Conservation (phyloP, 2,888 invertebrate genomes). For the Lamellibrachia columna region DNA sequence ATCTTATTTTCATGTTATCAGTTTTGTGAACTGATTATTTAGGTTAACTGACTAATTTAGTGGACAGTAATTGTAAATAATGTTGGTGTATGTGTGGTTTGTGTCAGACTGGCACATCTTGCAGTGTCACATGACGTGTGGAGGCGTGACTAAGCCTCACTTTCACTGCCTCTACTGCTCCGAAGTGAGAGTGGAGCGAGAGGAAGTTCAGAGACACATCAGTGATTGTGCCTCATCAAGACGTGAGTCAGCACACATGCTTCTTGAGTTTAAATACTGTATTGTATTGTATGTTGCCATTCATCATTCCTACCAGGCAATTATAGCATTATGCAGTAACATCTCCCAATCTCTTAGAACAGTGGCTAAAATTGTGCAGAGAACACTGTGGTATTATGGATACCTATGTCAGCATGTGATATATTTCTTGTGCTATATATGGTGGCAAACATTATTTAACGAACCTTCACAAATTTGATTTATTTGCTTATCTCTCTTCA, state of each 20-base stretch:
- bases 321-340: not conserved
- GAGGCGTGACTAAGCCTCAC: not conserved
- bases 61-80: not conserved
- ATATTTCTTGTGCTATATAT: not conserved
- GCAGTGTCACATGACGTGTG: slow-evolving; percentile 3
- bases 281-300: not conserved
- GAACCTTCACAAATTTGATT: not conserved
- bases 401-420: not conserved
- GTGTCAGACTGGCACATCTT: not conserved
- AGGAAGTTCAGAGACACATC: not conserved
- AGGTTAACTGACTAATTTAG: too few species aligned
- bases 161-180: not conserved
- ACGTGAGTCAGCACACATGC: not conserved
- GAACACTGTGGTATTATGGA: not conserved
- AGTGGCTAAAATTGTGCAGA: not conserved
- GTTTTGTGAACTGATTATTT: too few species aligned
- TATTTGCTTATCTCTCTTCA: not conserved
- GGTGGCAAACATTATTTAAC: not conserved
- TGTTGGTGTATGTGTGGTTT: not conserved
- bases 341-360: not conserved
- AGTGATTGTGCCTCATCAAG: not conserved
- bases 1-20: too few species aligned
- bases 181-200: not conserved
- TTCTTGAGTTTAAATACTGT: not conserved
- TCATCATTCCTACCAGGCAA: not conserved